Conservation (phyloP, 2,888 invertebrate genomes). For the Epistrophella euchroma region DNA sequence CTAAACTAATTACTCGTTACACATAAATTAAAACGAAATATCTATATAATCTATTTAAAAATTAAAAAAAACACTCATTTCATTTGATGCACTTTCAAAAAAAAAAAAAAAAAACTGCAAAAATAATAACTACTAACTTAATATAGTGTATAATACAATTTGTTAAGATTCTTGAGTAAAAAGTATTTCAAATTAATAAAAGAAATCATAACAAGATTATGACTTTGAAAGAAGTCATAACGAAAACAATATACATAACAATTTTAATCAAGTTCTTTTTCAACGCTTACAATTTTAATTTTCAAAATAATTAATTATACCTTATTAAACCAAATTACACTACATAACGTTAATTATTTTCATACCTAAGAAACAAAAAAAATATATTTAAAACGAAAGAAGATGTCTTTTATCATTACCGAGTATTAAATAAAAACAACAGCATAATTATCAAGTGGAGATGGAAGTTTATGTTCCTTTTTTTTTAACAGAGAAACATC, state of each 20-base stretch:
- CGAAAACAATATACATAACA: slow-evolving; percentile 4
- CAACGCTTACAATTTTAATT: slow-evolving; percentile 44
- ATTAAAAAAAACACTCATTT: slow-evolving; percentile 46
- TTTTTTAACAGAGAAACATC: not conserved
- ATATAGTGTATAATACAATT: slow-evolving; percentile 64
- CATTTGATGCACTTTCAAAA: slow-evolving; percentile 64
- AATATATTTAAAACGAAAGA: slow-evolving; percentile 22
- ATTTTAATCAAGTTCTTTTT: slow-evolving; percentile 38
- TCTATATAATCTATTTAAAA: slow-evolving; percentile 28
- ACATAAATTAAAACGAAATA: slow-evolving; percentile 37
- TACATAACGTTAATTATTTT: slow-evolving; percentile 73
- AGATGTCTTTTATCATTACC: slow-evolving; percentile 71
- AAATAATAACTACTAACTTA: slow-evolving; percentile 36
- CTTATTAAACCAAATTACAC: slow-evolving; percentile 57
- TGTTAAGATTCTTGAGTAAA: slow-evolving; percentile 40
- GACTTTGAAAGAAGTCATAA: slow-evolving; percentile 2
- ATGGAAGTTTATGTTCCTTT: slow-evolving; percentile 4
- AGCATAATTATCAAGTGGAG: slow-evolving; percentile 65
- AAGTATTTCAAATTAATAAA: slow-evolving; percentile 10
- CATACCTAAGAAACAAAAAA: slow-evolving; percentile 63
- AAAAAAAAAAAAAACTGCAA: slow-evolving; percentile 33
- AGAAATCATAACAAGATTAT: not conserved
- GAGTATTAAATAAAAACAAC: slow-evolving; percentile 75
- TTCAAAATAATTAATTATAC: slow-evolving; percentile 45
- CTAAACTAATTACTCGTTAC: slow-evolving; percentile 63